Evolutionary conservation across 2,888 invertebrate species (phyloP).

Genomic region (Ectemnius cavifrons): DNA sequence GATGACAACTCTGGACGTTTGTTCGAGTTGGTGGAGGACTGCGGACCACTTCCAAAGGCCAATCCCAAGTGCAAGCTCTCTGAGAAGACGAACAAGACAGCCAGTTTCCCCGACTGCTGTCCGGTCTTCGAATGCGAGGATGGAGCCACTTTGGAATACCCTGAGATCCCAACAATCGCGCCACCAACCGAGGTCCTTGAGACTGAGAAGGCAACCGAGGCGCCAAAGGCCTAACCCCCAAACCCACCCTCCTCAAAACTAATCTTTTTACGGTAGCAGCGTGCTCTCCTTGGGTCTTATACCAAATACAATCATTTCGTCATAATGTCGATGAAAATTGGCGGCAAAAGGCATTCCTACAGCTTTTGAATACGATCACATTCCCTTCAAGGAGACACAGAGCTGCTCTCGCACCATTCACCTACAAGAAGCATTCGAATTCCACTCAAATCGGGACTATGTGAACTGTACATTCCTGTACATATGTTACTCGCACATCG

Average conservation of each 20-base stretch:
- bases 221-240: slow-evolving; percentile 34
- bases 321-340: no score
- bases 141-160: slow-evolving; percentile 91
- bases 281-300: background rate
- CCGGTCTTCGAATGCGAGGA: slow-evolving; percentile 92
- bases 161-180: slow-evolving; percentile 84
- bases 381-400: no score
- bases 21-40: slow-evolving; percentile 92
- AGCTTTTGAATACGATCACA: no score
- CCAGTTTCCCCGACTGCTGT: slow-evolving; percentile 92
- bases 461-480: no score
- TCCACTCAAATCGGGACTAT: no score
- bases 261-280: background rate
- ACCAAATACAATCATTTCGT: no score
- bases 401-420: no score
- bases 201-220: slow-evolving; percentile 63
- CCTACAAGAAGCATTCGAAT: no score
- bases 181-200: slow-evolving; percentile 76
- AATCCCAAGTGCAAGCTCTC: slow-evolving; percentile 93
- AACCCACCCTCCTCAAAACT: background rate
- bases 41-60: slow-evolving; percentile 91
- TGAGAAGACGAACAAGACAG: slow-evolving; percentile 94
- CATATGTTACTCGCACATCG: no score
- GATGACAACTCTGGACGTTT: slow-evolving; percentile 88
- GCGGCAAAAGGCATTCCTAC: no score